Evolutionary conservation across 1,140 invertebrate species (phyloP).

Genomic region (Luehdorfia chinensis): DNA sequence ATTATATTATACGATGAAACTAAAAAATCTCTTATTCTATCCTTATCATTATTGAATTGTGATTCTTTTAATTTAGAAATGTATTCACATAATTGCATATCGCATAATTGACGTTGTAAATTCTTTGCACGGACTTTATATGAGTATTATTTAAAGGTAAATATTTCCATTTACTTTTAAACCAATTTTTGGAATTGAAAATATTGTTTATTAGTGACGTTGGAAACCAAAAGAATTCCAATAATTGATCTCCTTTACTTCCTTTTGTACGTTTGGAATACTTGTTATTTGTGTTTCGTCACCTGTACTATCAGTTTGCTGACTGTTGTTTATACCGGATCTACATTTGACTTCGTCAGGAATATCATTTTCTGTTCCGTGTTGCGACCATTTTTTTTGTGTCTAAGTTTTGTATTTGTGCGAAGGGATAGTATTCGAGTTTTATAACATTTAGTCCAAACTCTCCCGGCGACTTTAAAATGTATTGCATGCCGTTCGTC

Average conservation of each 20-base stretch:
- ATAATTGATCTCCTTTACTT: conserved; percentile 19
- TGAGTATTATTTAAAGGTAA: too few relatives aligned
- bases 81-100: too few relatives aligned
- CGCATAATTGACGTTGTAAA: too few relatives aligned
- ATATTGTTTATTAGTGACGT: conserved; percentile 11
- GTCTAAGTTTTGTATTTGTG: conserved; percentile 19
- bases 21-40: too few relatives aligned
- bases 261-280: too few relatives aligned
- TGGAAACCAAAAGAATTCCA: conserved; percentile 20
- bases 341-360: conserved; percentile 18
- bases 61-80: too few relatives aligned
- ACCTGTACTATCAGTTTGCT: conserved; percentile 10
- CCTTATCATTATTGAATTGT: too few relatives aligned
- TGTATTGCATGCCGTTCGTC: conserved; percentile 19
- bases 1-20: too few relatives aligned
- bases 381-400: conserved; percentile 21
- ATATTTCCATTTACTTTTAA: neutral
- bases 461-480: conserved; percentile 19
- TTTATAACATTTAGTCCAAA: conserved; percentile 19
- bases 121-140: too few relatives aligned
- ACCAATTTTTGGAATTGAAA: neutral
- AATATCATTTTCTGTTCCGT: conserved; percentile 20
- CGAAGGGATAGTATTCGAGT: conserved; percentile 22
- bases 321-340: conserved; percentile 14
- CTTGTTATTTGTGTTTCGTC: conserved; percentile 1